These are phyloP conservation scores for Musca domestica DNA, from an alignment of 1,140 invertebrate species.

Conservation along the genomic window DNA sequence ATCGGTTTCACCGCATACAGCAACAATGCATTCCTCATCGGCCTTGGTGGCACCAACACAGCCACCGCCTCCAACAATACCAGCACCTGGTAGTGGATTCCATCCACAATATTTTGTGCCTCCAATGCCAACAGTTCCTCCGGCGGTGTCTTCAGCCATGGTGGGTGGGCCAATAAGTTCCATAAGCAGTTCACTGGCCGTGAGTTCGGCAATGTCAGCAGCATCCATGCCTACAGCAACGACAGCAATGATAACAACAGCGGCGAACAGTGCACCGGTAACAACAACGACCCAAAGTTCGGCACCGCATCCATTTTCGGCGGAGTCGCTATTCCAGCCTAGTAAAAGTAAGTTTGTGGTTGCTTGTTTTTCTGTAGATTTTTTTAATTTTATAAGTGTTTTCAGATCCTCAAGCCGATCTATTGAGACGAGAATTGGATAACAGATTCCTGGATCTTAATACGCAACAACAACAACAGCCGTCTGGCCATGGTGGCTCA, in stretches of 20 bases:
- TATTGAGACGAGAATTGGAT: conserved; percentile 87
- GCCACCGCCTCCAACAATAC: conserved; percentile 4
- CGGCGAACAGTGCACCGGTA: conserved; percentile 49
- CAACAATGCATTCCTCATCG: conserved; percentile 29
- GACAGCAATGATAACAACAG: conserved; percentile 50
- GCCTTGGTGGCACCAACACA: conserved; percentile 22
- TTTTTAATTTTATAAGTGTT: conserved; percentile 4
- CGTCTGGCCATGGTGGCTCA: background rate
- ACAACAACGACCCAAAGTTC: conserved; percentile 46
- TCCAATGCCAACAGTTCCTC: conserved; percentile 36
- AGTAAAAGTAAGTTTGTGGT: conserved; percentile 61
- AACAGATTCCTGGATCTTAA: conserved; percentile 74
- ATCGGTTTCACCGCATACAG: conserved; percentile 39
- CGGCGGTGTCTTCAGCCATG: background rate
- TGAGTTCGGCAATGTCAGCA: background rate
- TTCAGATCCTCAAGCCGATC: conserved; percentile 72
- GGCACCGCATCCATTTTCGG: conserved; percentile 72
- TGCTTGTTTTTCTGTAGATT: conserved; percentile 2
- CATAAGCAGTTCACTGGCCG: background rate
- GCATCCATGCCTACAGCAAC: background rate
- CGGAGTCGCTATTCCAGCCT: conserved; percentile 81
- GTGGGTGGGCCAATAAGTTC: conserved; percentile 41
- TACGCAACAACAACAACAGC: conserved; percentile 35
- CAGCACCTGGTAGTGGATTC: background rate
- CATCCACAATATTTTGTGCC: conserved; percentile 40